phyloP scores from a whole-genome alignment of 2,888 invertebrate genomes.

The Dasypogon diadema region DNA sequence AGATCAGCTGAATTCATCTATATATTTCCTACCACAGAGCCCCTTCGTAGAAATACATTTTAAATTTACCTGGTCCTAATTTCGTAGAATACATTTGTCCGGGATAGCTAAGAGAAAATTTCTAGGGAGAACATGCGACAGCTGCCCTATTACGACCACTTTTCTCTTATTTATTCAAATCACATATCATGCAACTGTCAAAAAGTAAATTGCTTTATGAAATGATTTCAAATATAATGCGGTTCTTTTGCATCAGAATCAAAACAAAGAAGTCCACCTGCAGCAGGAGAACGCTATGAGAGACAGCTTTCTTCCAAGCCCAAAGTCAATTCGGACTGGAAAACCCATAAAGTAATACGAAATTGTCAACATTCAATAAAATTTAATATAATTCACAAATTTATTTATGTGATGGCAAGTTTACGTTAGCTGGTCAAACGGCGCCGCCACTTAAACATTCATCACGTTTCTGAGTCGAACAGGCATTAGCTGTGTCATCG shows the following conservation, averaged over 20 bases:
- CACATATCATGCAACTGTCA: slow-evolving; percentile 11
- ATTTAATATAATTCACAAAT: slow-evolving; percentile 48
- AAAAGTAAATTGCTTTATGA: slow-evolving; percentile 15
- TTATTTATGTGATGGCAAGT: slow-evolving; percentile 13
- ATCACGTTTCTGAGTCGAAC: slow-evolving; percentile 13
- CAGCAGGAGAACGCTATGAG: background rate
- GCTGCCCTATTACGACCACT: too few relatives aligned
- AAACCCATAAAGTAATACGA: slow-evolving; percentile 31
- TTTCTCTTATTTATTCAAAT: slow-evolving; percentile 18
- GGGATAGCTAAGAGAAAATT: too few relatives aligned
- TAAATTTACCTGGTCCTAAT: too few relatives aligned
- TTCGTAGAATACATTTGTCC: too few relatives aligned
- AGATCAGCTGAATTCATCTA: too few relatives aligned
- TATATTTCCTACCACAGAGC: too few relatives aligned
- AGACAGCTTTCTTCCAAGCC: background rate
- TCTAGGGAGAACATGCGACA: too few relatives aligned
- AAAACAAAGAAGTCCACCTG: slow-evolving; percentile 17
- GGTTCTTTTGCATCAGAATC: background rate
- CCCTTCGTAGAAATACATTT: too few relatives aligned
- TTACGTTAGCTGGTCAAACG: slow-evolving; percentile 5
- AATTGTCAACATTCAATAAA: slow-evolving; percentile 52
- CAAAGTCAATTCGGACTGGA: slow-evolving; percentile 14
- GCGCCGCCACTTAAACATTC: background rate
- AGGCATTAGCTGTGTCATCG: slow-evolving; percentile 19
- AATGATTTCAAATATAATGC: background rate